Conservation (phyloP, 1,140 invertebrate genomes). For the Zaprionus africanus region DNA sequence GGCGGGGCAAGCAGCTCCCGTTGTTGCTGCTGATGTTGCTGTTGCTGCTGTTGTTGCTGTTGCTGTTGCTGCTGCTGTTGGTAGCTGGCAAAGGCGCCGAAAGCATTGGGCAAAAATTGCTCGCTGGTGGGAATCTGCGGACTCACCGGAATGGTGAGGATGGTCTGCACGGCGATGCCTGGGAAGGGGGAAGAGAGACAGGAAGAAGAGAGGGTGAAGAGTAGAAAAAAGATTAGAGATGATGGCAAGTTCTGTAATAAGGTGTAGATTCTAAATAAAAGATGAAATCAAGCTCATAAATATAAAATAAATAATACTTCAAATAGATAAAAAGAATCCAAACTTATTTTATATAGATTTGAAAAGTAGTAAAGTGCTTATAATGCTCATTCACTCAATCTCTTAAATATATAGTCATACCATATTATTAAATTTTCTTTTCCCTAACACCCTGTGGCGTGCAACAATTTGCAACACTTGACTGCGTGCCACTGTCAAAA, state of each 20-base stretch:
- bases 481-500: conserved; percentile 3
- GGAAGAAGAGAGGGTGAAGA: background rate
- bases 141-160: conserved; percentile 95
- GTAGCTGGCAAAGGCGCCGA: conserved; percentile 75
- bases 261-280: no score
- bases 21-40: conserved; percentile 46
- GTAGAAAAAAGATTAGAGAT: background rate
- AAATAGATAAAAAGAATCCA: no score
- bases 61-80: conserved; percentile 71
- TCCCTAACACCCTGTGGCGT: background rate
- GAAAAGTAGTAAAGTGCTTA: no score
- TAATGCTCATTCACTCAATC: no score
- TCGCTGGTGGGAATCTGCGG: conserved; percentile 91
- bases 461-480: background rate
- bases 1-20: conserved; percentile 57
- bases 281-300: no score
- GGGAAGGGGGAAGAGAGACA: conserved; percentile 19
- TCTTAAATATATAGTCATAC: no score
- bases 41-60: conserved; percentile 48
- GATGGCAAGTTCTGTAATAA: no score
- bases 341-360: no score
- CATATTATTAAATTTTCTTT: background rate
- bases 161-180: conserved; percentile 97
- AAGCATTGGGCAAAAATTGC: conserved; percentile 80
- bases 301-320: no score